phyloP scores from a whole-genome alignment of 64 coral and sea anemone genomes.

The Montipora efflorescens region DNA sequence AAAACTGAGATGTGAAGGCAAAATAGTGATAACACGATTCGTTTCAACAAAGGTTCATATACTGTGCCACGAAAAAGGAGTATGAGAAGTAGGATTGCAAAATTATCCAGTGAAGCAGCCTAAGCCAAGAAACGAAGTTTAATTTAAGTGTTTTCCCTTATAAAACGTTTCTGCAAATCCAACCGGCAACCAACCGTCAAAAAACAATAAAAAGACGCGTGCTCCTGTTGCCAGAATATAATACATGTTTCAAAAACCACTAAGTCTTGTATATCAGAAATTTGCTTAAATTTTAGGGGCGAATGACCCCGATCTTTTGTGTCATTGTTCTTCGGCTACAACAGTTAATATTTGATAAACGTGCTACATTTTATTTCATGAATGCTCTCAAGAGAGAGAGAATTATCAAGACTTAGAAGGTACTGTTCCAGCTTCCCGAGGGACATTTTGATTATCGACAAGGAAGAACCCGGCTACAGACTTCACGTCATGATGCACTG shows the following conservation, averaged over 20 bases:
- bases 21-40: not conserved
- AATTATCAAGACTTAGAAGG: not conserved
- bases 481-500: not conserved
- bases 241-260: constrained; percentile 28
- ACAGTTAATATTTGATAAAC: constrained; percentile 57
- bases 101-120: not conserved
- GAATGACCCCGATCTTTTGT: constrained; percentile 61
- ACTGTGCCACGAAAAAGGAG: not conserved
- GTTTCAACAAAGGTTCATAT: not conserved
- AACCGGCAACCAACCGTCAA: not conserved
- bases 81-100: not conserved
- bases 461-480: constrained; percentile 12
- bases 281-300: constrained; percentile 61
- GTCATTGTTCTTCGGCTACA: constrained; percentile 49
- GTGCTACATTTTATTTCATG: constrained; percentile 16
- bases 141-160: constrained; percentile 5
- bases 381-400: not conserved
- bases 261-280: constrained; percentile 18
- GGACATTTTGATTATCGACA: not conserved
- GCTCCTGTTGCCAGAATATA: not conserved
- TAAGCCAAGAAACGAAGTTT: not conserved
- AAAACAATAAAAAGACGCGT: constrained; percentile 33
- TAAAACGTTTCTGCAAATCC: not conserved
- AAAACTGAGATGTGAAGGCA: not conserved
- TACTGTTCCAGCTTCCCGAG: not conserved